phyloP scores from a whole-genome alignment of 2,113 vertebrate genomes.

The Apodemus speciosus region DNA sequence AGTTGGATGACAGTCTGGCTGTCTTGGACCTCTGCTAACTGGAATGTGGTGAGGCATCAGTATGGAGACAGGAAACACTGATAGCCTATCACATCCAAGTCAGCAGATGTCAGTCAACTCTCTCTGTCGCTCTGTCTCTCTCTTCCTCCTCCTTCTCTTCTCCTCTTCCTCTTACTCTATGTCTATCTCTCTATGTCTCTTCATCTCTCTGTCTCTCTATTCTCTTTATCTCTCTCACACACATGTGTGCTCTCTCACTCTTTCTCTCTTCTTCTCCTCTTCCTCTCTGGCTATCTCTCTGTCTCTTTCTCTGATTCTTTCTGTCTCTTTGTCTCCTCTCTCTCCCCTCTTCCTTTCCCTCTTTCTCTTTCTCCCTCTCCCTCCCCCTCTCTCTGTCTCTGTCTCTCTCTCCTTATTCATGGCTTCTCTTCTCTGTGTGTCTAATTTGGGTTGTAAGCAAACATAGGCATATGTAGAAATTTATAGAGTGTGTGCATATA shows the following conservation, averaged over 20 bases:
- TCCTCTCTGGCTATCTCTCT: no score
- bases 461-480: not conserved
- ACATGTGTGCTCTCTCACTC: no score
- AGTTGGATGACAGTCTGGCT: not conserved
- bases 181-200: no score
- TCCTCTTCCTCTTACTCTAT: no score
- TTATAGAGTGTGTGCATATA: not conserved
- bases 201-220: no score
- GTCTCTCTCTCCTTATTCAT: not conserved
- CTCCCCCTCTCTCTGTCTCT: not conserved
- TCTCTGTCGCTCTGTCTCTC: not conserved
- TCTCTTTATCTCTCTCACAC: no score
- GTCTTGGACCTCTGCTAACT: not conserved
- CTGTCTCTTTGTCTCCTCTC: no score
- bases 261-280: no score
- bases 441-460: not conserved
- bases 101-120: not conserved
- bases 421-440: not conserved
- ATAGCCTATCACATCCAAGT: not conserved
- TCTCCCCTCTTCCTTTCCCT: not conserved
- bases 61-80: not conserved
- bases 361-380: not conserved
- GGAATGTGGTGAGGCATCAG: not conserved
- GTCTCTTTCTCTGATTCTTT: not conserved
- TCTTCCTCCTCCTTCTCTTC: not conserved